Percentiles rank a stretch among this genome's conserved stretches.
phyloP scores from a whole-genome alignment of 1,140 invertebrate genomes.

The Oryctes rhinoceros region DNA sequence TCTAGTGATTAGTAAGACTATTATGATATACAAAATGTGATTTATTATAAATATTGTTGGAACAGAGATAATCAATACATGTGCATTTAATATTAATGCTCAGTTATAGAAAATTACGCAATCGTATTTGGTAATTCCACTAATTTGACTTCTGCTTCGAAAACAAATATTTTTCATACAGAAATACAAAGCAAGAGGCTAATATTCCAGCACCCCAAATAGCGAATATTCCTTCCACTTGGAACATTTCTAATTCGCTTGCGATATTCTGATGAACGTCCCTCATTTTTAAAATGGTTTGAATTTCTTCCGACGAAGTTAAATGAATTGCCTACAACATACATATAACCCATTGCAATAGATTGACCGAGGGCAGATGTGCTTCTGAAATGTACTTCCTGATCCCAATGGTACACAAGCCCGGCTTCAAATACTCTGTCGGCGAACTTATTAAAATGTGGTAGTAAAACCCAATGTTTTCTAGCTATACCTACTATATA shows the following conservation, averaged over 20 bases:
- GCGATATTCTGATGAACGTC: neutral
- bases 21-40: too few species aligned
- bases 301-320: neutral
- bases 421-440: neutral
- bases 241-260: neutral
- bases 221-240: neutral
- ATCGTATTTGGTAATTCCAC: too few species aligned
- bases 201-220: neutral
- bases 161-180: neutral
- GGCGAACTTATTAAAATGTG: neutral
- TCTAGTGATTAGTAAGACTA: too few species aligned
- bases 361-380: neutral
- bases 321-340: neutral
- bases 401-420: neutral
- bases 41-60: too few species aligned
- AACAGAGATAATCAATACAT: too few species aligned
- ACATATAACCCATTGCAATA: neutral
- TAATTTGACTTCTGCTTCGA: too few species aligned
- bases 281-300: neutral
- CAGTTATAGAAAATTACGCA: too few species aligned
- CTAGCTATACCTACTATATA: neutral
- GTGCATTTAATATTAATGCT: too few species aligned
- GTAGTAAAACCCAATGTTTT: neutral
- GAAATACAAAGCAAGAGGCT: neutral
- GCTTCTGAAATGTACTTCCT: neutral